Evolutionary conservation across 2,113 vertebrate genomes (phyloP), one percentile per base, ranked within the genome.

Genomic region (Echinops telfairi): DNA sequence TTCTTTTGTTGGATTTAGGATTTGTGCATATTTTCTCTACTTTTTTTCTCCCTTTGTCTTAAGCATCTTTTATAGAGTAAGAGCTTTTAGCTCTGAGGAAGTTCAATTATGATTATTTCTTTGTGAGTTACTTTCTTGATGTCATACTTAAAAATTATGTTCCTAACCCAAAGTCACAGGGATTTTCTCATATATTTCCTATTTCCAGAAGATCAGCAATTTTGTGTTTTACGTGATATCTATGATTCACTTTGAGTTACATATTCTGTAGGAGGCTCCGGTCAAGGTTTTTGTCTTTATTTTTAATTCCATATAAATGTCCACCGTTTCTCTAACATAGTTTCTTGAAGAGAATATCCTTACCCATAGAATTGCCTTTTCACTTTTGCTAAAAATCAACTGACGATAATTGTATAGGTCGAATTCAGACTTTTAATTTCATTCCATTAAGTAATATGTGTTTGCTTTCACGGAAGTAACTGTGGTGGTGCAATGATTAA

Each of bases 181-280:
- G 2, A 62, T 60, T 92, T 83, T 79, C 43, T 91, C 22, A 2
- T 38, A 16, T 86, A 11, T 73, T 40, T 92, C 22, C 19, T 38
- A 70, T 77, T 86, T 83, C 20, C 33, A 84, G 33, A 78, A 75
- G 71, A 53, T 64, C 57, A 38, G 27, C 83, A 88, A 76, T 94
- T 88, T 83, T 84, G 68, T 86, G 14, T 66, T 80, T 87, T 76
- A 33, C 3, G 25, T 80, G 79, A 73, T 20, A 6, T 75, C 23
- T 12, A 57, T 62, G 23, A 66, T 31, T 22, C 5, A 78, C 29
- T 78, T 86, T 40, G 17, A 79, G 19, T 62, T 77, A 53, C 90
- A 14, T 57, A 66, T 36, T 86, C 36, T 25, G 20, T 76, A 78
- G 75, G 36, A 68, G 25, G 25, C 40, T 1, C 53, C 36, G 14